Evolutionary conservation across 2,888 invertebrate genomes (phyloP).

Genomic region (Philopedon plagiatum): DNA sequence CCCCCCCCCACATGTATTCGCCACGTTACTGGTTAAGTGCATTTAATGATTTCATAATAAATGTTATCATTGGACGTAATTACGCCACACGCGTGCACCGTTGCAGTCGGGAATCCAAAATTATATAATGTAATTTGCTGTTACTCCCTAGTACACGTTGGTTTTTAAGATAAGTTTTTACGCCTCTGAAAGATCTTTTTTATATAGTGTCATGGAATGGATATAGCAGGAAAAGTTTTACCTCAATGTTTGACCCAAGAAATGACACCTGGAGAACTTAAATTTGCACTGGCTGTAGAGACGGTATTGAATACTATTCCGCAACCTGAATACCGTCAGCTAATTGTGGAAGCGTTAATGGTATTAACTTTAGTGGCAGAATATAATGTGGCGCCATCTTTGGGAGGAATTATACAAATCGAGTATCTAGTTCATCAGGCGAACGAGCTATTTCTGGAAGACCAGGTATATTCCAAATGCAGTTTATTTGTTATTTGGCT

Average conservation of each 20-base stretch:
- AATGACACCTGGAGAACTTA: conserved; percentile 98
- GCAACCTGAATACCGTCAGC: conserved; percentile 97
- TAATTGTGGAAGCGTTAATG: conserved; percentile 98
- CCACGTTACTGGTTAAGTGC: too few species aligned
- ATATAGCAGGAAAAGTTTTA: conserved; percentile 91
- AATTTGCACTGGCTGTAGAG: conserved; percentile 98
- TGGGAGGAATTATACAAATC: conserved; percentile 88
- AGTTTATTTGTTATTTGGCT: background rate
- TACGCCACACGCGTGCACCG: too few species aligned
- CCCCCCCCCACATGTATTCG: too few species aligned
- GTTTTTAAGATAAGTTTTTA: too few species aligned
- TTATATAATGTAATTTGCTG: too few species aligned
- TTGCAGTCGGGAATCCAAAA: too few species aligned
- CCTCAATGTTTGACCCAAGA: conserved; percentile 96
- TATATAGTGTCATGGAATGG: conserved; percentile 90
- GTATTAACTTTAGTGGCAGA: conserved; percentile 93
- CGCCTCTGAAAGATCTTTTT: too few species aligned
- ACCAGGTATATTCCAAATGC: conserved; percentile 79
- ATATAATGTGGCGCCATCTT: conserved; percentile 82
- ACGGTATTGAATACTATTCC: conserved; percentile 97
- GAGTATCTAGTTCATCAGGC: conserved; percentile 95
- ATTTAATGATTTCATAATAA: too few species aligned
- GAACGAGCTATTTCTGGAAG: conserved; percentile 94
- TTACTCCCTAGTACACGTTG: too few species aligned
- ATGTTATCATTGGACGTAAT: too few species aligned